These are phyloP conservation scores for Patagioenas fasciata DNA, from an alignment of 2,113 vertebrate genomes.

Conservation along the genomic window DNA sequence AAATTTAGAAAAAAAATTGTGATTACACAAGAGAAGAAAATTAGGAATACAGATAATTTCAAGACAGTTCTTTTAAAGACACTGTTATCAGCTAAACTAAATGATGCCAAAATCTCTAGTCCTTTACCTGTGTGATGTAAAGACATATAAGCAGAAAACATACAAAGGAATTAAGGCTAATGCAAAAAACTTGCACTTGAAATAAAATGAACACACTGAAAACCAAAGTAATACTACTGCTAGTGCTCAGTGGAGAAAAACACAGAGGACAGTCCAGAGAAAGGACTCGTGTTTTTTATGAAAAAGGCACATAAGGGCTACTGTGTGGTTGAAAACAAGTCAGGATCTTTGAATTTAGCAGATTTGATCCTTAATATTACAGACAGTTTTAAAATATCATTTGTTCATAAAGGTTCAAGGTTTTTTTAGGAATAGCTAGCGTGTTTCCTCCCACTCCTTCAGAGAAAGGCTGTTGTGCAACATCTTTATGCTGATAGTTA, in stretches of 20 bases:
- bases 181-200: neutral
- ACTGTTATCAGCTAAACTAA: neutral
- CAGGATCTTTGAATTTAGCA: conserved; percentile 22
- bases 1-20: neutral
- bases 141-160: neutral
- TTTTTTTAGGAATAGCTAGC: neutral
- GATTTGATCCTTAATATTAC: conserved; percentile 1
- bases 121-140: neutral
- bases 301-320: neutral
- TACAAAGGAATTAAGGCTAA: neutral
- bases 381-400: neutral
- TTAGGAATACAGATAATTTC: neutral
- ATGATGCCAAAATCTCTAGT: neutral
- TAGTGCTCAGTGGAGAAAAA: neutral
- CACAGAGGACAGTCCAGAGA: neutral
- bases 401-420: neutral
- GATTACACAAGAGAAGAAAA: neutral
- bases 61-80: neutral
- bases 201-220: neutral
- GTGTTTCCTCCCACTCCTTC: neutral
- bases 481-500: neutral
- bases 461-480: neutral
- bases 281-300: neutral
- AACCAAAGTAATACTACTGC: neutral
- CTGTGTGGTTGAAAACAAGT: neutral